Percentiles rank a stretch among this genome's conserved stretches.
phyloP scores from a whole-genome alignment of 2,888 invertebrate species.

The Eupithecia vulgata region DNA sequence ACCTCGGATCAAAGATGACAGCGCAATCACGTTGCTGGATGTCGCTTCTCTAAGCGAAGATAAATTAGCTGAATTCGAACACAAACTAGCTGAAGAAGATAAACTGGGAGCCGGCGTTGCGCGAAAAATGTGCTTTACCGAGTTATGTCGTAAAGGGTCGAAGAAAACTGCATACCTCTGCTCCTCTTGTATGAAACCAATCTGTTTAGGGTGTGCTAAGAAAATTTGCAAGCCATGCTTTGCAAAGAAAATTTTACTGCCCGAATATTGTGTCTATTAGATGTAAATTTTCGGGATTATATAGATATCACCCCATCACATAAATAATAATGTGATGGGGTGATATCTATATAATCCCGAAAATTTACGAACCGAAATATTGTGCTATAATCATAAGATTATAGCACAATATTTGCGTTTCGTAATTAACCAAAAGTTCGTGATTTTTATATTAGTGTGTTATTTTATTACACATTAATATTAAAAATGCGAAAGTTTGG shows the following conservation, averaged over 20 bases:
- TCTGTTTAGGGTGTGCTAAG: constrained; percentile 24
- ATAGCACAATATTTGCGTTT: too few relatives aligned
- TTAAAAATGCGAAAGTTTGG: too few relatives aligned
- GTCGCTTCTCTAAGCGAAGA: constrained; percentile 14
- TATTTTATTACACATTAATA: too few relatives aligned
- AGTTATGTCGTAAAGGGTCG: constrained; percentile 2
- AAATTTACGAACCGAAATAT: too few relatives aligned
- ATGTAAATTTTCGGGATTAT: neutral
- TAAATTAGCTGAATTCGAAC: constrained; percentile 10
- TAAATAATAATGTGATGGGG: too few relatives aligned
- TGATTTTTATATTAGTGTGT: too few relatives aligned
- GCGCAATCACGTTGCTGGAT: constrained; percentile 7
- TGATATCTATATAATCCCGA: too few relatives aligned
- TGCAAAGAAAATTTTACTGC: constrained; percentile 11
- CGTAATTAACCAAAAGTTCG: too few relatives aligned
- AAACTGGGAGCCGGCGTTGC: constrained; percentile 7
- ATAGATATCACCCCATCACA: too few relatives aligned
- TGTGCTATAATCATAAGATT: too few relatives aligned
- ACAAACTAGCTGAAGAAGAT: constrained; percentile 16
- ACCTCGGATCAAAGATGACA: neutral
- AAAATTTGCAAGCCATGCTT: constrained; percentile 27
- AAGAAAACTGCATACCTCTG: neutral
- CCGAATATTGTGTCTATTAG: neutral
- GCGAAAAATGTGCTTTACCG: constrained; percentile 11
- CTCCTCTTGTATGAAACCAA: neutral